Conservation (phyloP, 2,888 invertebrate species). For the Phanerotoma sp. region DNA sequence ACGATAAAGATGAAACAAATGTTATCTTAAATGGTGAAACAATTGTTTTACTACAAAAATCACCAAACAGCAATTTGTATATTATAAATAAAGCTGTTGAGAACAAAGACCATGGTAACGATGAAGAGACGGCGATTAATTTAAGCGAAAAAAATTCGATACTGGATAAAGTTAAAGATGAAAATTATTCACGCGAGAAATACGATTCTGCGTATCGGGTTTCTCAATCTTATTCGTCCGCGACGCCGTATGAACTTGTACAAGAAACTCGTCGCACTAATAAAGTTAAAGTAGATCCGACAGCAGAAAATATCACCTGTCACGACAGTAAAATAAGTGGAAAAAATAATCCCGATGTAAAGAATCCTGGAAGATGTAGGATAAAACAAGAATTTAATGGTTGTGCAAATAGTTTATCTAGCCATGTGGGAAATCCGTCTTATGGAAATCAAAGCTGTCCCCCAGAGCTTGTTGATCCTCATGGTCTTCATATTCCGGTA, state of each 20-base stretch:
- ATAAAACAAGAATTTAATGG: slow-evolving; percentile 32
- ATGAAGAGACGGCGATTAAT: slow-evolving; percentile 33
- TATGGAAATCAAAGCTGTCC: slow-evolving; percentile 37
- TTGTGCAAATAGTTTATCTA: slow-evolving; percentile 29
- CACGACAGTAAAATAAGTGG: slow-evolving; percentile 23
- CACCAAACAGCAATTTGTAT: slow-evolving; percentile 54
- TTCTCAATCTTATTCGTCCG: slow-evolving; percentile 11
- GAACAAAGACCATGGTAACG: slow-evolving; percentile 37
- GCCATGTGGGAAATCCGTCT: slow-evolving; percentile 30
- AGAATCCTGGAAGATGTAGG: slow-evolving; percentile 23
- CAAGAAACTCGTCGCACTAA: slow-evolving; percentile 31
- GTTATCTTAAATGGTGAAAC: slow-evolving; percentile 55
- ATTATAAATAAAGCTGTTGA: slow-evolving; percentile 54
- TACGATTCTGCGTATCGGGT: slow-evolving; percentile 30
- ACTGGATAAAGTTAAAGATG: slow-evolving; percentile 29
- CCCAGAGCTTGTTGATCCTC: slow-evolving; percentile 37
- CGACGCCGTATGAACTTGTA: slow-evolving; percentile 28
- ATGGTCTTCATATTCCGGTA: slow-evolving; percentile 39
- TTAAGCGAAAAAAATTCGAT: slow-evolving; percentile 24
- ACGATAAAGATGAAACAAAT: slow-evolving; percentile 44
- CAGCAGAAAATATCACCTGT: not conserved
- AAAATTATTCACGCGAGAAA: slow-evolving; percentile 27
- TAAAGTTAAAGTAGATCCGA: slow-evolving; percentile 30
- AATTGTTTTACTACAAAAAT: slow-evolving; percentile 49
- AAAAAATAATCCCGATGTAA: slow-evolving; percentile 28